phyloP scores from a whole-genome alignment of 2,888 invertebrate genomes.

The Phragmatobia fuliginosa region DNA sequence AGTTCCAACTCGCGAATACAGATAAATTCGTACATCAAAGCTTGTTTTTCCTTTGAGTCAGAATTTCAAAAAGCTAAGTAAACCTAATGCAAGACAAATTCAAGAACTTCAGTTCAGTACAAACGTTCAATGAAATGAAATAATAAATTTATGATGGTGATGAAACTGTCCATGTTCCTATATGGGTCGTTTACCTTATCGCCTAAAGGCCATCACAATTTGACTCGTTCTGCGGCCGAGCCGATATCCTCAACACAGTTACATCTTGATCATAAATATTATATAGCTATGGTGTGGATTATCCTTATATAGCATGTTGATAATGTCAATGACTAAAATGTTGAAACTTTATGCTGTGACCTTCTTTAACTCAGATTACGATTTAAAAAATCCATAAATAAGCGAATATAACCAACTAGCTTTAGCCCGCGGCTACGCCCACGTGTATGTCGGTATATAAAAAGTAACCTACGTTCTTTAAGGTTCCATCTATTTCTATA shows the following conservation, averaged over 20 bases:
- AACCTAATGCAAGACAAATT: background rate
- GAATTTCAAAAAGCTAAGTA: background rate
- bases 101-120: background rate
- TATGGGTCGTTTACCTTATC: slow-evolving; percentile 8
- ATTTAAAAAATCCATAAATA: background rate
- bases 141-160: background rate
- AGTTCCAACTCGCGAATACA: background rate
- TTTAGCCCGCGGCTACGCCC: no score
- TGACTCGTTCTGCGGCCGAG: background rate
- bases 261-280: slow-evolving; percentile 13
- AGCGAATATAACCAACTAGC: background rate
- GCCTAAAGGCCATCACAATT: background rate
- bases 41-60: background rate
- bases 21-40: background rate
- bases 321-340: slow-evolving; percentile 15
- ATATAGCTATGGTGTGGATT: slow-evolving; percentile 1
- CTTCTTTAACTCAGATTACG: background rate
- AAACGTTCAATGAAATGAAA: background rate
- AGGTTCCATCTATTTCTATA: no score
- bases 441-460: no score
- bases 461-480: no score
- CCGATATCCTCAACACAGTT: slow-evolving; percentile 45
- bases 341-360: slow-evolving; percentile 10
- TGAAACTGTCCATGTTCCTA: background rate
- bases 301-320: slow-evolving; percentile 12